A percentile compares a stretch with the other conserved stretches of the same genome.
These are phyloP conservation scores for Troglohyphantes excavatus DNA, from an alignment of 2,888 invertebrate species.

Conservation along the genomic window DNA sequence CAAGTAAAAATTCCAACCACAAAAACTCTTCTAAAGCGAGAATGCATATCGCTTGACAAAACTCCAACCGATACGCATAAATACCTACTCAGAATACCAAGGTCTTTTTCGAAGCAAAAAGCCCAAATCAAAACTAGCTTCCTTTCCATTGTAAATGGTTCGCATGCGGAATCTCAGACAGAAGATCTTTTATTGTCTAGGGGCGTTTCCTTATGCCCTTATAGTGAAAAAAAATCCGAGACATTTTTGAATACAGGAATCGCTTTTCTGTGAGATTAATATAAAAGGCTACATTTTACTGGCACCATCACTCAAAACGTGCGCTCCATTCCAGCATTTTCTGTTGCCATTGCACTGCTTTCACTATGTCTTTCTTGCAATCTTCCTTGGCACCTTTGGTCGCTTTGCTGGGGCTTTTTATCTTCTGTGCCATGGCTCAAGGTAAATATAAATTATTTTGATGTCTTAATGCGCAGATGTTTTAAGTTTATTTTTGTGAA, in stretches of 20 bases:
- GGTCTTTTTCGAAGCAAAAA: not conserved
- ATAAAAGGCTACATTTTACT: slow-evolving; percentile 5
- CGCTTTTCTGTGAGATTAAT: not conserved
- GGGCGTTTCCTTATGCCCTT: not conserved
- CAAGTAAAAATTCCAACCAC: not conserved
- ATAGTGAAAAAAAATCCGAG: slow-evolving; percentile 5
- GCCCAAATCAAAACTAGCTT: not conserved
- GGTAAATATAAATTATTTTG: too few relatives aligned
- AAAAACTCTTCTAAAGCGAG: not conserved
- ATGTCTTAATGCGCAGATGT: too few relatives aligned
- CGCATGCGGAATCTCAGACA: not conserved
- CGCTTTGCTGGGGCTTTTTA: slow-evolving; percentile 30
- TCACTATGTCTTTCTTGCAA: slow-evolving; percentile 31
- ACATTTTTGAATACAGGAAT: not conserved
- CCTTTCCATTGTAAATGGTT: slow-evolving; percentile 16
- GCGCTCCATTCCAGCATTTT: slow-evolving; percentile 1
- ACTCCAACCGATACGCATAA: not conserved
- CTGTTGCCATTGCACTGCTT: slow-evolving; percentile 28
- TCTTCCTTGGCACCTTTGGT: slow-evolving; percentile 34
- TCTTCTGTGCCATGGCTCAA: slow-evolving; percentile 23
- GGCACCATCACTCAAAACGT: not conserved
- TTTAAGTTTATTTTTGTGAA: too few relatives aligned
- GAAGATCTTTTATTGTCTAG: not conserved
- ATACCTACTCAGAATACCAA: not conserved
- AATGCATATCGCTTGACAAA: not conserved